Base-by-base conservation (phyloP, 2,113 vertebrate species). In the Piaya cayana region DNA sequence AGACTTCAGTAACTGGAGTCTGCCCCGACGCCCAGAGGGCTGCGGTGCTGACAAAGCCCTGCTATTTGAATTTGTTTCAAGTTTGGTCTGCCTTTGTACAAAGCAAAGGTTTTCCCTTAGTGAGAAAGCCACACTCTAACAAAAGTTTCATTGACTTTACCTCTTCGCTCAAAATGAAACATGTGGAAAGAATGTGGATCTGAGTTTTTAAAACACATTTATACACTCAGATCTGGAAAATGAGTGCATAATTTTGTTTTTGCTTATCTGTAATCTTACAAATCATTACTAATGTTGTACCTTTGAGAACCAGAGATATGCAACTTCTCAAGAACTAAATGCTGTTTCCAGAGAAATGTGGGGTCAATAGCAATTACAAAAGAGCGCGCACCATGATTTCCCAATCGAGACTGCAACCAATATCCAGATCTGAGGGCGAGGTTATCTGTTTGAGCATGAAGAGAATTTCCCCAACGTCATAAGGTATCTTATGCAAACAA, bases 401-500 rank as follows among this genome's bases (percentile, higher is more conserved):
- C 84, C 90, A 29, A 86, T 91, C 0, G 0, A 84, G 67, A 93
- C 55, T 84, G 58, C 43, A 82, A 62, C 50, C 80, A 83, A 62
- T 6, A 58, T 53, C 77, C 80, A 93, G 72, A 86, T 69, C 78
- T 80, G 43, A 68, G 60, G 56, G 29, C 68, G 43, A 92, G 81
- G 70, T 71, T 94, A 82, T 18, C 86, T 88, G 63, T 68, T 96
- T 89, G 90, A 92, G 71, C 81, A 86, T 29, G 86, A 92, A 89
- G 70, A 92, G 62, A 30, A 95, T 93, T 94, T 96, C 91, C 96
- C 18, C 78, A 92, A 72, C 49, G 80, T 76, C 85, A 86, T 88
- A 94, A 96, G 45, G 80, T 15, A 79, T 39, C 67, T 92, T 90
- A 96, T 4, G 49, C 43, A 71, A 90, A 63, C 14, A 63, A 50